Base-by-base conservation (phyloP, 1,140 invertebrate species). In the Lordiphosa collinella region DNA sequence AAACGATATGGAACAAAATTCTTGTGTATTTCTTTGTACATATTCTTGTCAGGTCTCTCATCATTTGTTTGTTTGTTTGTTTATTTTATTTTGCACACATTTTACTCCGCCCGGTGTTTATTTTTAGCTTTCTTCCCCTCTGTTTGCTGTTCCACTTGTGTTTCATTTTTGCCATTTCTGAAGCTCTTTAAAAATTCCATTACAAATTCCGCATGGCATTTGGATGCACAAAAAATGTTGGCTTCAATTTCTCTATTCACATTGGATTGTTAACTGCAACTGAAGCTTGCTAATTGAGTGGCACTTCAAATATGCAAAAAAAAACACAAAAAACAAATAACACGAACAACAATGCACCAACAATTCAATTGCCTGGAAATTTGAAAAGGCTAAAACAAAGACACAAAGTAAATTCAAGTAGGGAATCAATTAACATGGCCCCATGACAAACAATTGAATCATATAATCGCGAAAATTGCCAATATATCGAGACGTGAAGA, bases 231-330 rank as follows among this genome's bases (percentile, higher is more conserved):
- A 8, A 29, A 29, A 29, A 29, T 29, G 25, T 8, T 29, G 18
- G 12, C 48, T 52, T 41, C 34, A 34, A n/a, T 68, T 79, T 79
- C 73, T 63, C 65, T 58, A 46, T 59, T 69, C 56, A 38, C 75
- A 58, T 35, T 44, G 7, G 14, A 13, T 14, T 37, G 65, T 35
- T 67, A 71, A 72, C 32, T 49, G 35, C 54, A 57, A 49, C 38
- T 16, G 47, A 50, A 11, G 25, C 29, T 29, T 79, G 70, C 53
- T 79, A 79, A 79, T 74, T 82, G 22, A 29, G 16, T 29, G 25
- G 53, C 61, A 65, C 35, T 50, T 50, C 47, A 76, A 67, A 79
- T 57, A 75, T 70, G 76, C 60, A 51, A 66, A 64, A 52, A 75
- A 58, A 29, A 62, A 2, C 18, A 18, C 18, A 18, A 64, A 82